Conservation (phyloP, 2,797 vertebrate species). For the Labeo calbasu region DNA sequence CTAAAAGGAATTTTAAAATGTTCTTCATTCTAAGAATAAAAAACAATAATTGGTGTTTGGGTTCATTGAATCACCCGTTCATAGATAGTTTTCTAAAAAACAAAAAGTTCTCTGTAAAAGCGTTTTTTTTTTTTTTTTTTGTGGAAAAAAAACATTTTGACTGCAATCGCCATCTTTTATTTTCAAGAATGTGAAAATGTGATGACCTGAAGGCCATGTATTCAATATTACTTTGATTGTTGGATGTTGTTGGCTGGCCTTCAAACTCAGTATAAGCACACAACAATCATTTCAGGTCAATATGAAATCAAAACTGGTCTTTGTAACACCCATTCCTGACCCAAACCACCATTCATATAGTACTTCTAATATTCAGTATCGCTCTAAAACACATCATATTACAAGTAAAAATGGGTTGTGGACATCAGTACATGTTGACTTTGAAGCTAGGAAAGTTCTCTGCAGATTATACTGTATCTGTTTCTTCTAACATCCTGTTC, state of each 20-base stretch:
- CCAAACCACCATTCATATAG: background rate
- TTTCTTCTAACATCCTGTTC: slow-evolving; percentile 44
- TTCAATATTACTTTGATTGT: background rate
- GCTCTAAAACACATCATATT: background rate
- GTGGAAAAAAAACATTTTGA: background rate
- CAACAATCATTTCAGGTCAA: background rate
- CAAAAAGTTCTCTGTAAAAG: background rate
- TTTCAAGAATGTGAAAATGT: background rate
- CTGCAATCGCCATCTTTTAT: background rate
- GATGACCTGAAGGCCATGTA: background rate
- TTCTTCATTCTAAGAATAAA: background rate
- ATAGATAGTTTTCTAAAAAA: too few relatives aligned
- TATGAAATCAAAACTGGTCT: background rate
- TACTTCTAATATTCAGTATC: background rate
- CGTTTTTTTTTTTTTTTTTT: background rate
- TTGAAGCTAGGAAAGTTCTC: background rate
- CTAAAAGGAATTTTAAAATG: background rate
- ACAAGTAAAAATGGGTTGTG: background rate
- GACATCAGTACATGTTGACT: background rate
- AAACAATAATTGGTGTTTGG: background rate
- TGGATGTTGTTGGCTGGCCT: background rate
- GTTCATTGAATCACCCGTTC: background rate
- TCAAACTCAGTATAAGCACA: background rate
- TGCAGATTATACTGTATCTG: background rate
- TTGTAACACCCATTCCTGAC: background rate